Evolutionary conservation across 2,888 invertebrate species (phyloP).

Genomic region (Nebria brevicollis): DNA sequence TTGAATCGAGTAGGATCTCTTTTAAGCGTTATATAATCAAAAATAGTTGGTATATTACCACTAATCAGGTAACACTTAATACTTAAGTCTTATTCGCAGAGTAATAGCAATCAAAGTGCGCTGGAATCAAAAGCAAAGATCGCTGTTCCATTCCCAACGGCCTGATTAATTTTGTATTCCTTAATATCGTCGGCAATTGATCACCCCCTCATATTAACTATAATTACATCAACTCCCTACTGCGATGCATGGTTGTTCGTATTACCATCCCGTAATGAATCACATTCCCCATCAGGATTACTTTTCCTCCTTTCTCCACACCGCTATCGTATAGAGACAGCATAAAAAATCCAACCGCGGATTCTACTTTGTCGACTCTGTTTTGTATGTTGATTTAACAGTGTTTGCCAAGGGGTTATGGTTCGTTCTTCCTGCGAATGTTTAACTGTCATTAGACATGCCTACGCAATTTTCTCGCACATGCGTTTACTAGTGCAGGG

Average conservation of each 20-base stretch:
- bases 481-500: background rate
- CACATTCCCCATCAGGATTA: slow-evolving; percentile 22
- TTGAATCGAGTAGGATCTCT: no score
- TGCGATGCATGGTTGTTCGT: slow-evolving; percentile 28
- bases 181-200: slow-evolving; percentile 41
- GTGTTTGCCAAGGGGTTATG: background rate
- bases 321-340: background rate
- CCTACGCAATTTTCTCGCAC: background rate
- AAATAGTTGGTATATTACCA: no score
- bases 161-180: slow-evolving; percentile 43
- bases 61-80: no score
- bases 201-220: slow-evolving; percentile 32
- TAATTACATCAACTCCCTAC: slow-evolving; percentile 24
- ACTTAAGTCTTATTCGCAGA: background rate
- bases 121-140: background rate
- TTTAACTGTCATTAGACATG: slow-evolving; percentile 1
- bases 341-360: background rate
- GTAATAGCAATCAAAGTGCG: background rate
- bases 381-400: background rate
- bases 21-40: no score
- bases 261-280: slow-evolving; percentile 39
- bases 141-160: slow-evolving; percentile 24
- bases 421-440: background rate
- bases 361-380: background rate
- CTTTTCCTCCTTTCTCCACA: background rate